These are phyloP conservation scores for Anagyrus pseudococci DNA, from an alignment of 2,888 invertebrate species.

Conservation along the genomic window DNA sequence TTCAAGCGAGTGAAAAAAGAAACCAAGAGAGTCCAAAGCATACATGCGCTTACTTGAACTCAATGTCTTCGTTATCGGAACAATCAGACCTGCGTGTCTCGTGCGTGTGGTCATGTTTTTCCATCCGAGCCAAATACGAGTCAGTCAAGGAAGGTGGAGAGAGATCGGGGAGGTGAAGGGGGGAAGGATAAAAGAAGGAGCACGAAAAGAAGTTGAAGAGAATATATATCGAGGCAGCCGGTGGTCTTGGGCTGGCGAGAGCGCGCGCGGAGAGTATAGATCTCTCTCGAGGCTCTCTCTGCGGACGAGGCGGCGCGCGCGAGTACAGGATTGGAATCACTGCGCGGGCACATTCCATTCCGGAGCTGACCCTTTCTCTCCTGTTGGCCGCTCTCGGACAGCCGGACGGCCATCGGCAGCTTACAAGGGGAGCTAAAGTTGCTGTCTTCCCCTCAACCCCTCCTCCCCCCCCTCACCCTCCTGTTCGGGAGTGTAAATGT, in stretches of 20 bases:
- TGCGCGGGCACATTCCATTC: constrained; percentile 60
- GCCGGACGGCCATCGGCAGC: constrained; percentile 55
- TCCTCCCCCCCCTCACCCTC: not conserved
- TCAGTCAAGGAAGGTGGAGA: no score
- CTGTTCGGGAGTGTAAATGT: not conserved
- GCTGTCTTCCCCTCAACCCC: not conserved
- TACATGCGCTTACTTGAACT: not conserved
- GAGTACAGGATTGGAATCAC: constrained; percentile 53
- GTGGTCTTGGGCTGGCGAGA: not conserved
- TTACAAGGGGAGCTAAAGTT: not conserved
- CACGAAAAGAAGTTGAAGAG: not conserved
- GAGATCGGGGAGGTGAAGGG: no score
- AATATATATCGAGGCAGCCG: constrained; percentile 1
- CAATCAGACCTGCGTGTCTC: constrained; percentile 11
- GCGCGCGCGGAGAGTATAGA: not conserved
- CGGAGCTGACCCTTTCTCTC: constrained; percentile 48
- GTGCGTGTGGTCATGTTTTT: constrained; percentile 27
- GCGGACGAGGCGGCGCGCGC: not conserved
- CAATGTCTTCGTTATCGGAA: constrained; percentile 16
- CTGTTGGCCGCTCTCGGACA: constrained; percentile 35
- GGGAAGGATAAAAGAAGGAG: constrained; percentile 1
- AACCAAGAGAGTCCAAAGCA: not conserved
- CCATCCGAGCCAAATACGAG: constrained; percentile 19
- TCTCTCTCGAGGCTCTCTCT: no score
- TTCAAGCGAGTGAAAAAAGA: not conserved